These are phyloP conservation scores for Petromus typicus DNA, from an alignment of 2,113 vertebrate genomes.

Conservation along the genomic window DNA sequence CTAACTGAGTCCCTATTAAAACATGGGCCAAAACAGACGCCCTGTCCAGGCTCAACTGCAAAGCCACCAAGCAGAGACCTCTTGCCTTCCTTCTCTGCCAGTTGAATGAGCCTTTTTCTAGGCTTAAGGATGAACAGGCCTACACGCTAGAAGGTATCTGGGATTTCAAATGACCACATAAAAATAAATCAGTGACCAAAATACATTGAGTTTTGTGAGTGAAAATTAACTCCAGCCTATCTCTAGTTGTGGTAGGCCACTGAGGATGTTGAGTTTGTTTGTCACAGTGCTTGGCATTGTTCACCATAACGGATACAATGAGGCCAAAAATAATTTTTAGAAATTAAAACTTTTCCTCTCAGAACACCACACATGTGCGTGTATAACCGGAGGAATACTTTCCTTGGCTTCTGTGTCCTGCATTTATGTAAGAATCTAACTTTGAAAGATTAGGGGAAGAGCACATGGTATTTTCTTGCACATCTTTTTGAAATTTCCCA, in stretches of 20 bases:
- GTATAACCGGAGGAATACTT: not conserved
- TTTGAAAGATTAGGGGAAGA: not conserved
- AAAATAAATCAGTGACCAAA: not conserved
- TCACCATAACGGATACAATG: not conserved
- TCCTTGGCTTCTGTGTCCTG: not conserved
- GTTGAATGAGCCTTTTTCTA: not conserved
- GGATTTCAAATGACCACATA: not conserved
- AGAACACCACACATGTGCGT: not conserved
- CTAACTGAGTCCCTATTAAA: not conserved
- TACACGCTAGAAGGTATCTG: not conserved
- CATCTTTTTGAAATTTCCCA: not conserved
- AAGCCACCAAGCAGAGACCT: not conserved
- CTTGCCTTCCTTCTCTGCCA: not conserved
- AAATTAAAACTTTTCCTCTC: conserved; percentile 8
- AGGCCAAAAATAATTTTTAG: not conserved
- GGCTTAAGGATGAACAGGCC: not conserved
- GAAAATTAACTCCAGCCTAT: not conserved
- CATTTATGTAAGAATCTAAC: not conserved
- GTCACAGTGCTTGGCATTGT: not conserved
- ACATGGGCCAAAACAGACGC: not conserved
- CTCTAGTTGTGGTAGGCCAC: not conserved
- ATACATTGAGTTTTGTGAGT: not conserved
- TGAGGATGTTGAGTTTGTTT: not conserved
- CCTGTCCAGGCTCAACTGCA: not conserved
- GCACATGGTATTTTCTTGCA: too few relatives aligned